Evolutionary conservation across 2,797 vertebrate species (phyloP), one percentile per base, ranked within the genome.

Genomic region (Myioborus melanocephalus): DNA sequence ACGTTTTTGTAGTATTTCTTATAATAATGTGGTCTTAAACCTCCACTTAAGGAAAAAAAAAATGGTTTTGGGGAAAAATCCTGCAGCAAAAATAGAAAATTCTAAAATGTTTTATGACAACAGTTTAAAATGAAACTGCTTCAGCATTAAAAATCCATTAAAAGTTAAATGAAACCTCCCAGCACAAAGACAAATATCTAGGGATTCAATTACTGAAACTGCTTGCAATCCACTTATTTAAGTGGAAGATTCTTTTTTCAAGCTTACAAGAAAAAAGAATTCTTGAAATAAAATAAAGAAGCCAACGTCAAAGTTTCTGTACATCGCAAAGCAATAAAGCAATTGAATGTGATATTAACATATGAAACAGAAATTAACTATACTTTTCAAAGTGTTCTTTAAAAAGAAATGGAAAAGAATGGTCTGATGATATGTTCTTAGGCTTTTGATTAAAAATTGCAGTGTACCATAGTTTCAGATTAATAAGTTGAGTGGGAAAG

Each of bases 131-230:
- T 73, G n/a, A 86, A 95, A 95, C 76, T 64, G 37, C 70, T 95
- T 91, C 84, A 91, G 41, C 76, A 94, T 91, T 95, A 95, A 95
- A 92, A 95, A 93, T 90, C 89, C 94, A 96, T 96, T 97, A 92
- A 86, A 95, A 96, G 71, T 92, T 90, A 91, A 97, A 95, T 0
- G 17, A 95, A 95, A 92, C 59, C 84, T 95, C 82, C 61, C 55
- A 95, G 72, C 46, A 87, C 79, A 95, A 93, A 95, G 93, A 90
- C 66, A 93, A 87, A 91, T 95, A 92, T 94, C 94, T 92, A 88
- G 95, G 89, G 92, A 96, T 91, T 96, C 89, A 97, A 94, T 96
- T 95, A 95, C 82, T 78, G 82, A 92, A 95, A 92, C 79, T 90
- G 55, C 90, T 91, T 93, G 83, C 84, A 94, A 94, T 93, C n/a